Evolutionary conservation across 2,888 invertebrate species (phyloP).

Genomic region (Microctonus hyperodae): DNA sequence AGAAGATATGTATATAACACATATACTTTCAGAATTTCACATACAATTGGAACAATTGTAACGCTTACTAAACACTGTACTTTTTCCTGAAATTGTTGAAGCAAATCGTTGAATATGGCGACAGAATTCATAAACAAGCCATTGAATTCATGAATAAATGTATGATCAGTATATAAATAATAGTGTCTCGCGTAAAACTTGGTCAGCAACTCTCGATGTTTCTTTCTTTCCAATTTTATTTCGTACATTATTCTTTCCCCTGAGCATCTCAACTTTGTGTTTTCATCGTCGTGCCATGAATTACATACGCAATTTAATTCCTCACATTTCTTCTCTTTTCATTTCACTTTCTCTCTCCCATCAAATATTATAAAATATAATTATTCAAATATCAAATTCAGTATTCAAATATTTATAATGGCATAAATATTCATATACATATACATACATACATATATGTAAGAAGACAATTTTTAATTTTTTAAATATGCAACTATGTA

Average conservation of each 20-base stretch:
- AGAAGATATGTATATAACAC: not conserved
- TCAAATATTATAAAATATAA: no score
- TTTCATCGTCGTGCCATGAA: not conserved
- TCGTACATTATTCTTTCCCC: no score
- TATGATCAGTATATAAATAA: not conserved
- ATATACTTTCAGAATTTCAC: not conserved
- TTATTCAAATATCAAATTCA: no score
- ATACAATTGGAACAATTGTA: not conserved
- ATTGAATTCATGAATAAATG: slow-evolving; percentile 4
- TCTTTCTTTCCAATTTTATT: no score
- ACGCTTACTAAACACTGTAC: not conserved
- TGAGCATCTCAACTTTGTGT: not conserved
- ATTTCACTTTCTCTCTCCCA: not conserved
- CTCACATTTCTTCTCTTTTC: not conserved
- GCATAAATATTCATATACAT: no score
- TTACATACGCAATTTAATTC: not conserved
- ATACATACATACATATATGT: not conserved
- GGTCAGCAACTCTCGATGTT: not conserved
- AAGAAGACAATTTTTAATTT: not conserved
- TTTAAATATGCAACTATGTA: no score
- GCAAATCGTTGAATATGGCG: not conserved
- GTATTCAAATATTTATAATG: no score
- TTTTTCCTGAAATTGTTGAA: not conserved
- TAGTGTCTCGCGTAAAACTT: not conserved
- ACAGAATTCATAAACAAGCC: slow-evolving; percentile 4